Evolutionary conservation across 1,140 invertebrate species (phyloP).

Genomic region (Lucilia cuprina): DNA sequence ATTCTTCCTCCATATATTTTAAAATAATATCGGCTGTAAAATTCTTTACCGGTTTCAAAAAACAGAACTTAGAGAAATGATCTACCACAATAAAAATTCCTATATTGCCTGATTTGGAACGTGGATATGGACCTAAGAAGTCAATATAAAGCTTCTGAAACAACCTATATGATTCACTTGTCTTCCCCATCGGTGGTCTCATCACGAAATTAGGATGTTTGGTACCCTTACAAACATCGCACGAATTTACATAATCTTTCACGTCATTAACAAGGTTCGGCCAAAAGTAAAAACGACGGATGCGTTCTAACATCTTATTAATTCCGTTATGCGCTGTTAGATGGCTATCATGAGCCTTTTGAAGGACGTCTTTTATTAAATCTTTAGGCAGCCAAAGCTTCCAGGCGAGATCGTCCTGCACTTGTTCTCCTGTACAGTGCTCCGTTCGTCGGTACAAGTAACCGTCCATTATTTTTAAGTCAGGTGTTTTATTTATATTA

Average conservation of each 20-base stretch:
- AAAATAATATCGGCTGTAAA: constrained; percentile 8
- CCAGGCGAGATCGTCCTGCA: constrained; percentile 12
- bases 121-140: constrained; percentile 14
- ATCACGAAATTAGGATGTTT: background rate
- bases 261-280: background rate
- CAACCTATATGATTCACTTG: background rate
- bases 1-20: background rate
- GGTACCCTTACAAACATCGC: constrained; percentile 4
- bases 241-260: background rate
- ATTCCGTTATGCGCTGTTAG: background rate
- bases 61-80: background rate
- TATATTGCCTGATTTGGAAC: background rate
- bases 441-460: background rate
- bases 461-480: constrained; percentile 22
- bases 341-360: background rate
- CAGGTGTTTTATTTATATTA: background rate
- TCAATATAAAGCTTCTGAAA: constrained; percentile 19
- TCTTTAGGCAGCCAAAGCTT: constrained; percentile 12
- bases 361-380: background rate
- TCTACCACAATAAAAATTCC: background rate
- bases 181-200: constrained; percentile 12
- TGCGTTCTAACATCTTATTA: constrained; percentile 2
- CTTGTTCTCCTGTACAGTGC: no score
- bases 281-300: constrained; percentile 5
- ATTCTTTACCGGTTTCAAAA: constrained; percentile 27